These are phyloP conservation scores for Rosalia funebris DNA, from an alignment of 2,888 invertebrate species.

Conservation along the genomic window DNA sequence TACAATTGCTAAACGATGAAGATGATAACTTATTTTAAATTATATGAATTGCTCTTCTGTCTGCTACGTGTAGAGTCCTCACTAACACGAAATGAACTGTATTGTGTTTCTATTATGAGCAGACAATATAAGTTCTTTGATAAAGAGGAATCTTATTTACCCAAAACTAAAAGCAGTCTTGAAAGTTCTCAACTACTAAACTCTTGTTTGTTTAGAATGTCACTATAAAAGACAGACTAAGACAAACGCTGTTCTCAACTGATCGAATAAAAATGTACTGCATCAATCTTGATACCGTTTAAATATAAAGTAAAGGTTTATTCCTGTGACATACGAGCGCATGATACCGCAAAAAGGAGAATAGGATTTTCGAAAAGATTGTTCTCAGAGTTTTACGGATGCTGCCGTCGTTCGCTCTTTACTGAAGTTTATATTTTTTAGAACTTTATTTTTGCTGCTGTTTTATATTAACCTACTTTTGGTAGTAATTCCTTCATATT, in stretches of 20 bases:
- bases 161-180: constrained; percentile 16
- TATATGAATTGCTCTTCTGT: no score
- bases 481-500: neutral
- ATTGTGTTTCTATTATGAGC: neutral
- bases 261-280: constrained; percentile 38
- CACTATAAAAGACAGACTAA: constrained; percentile 28
- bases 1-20: no score
- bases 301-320: constrained; percentile 34
- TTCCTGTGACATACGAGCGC: constrained; percentile 34
- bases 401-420: constrained; percentile 14
- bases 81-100: neutral
- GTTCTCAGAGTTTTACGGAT: constrained; percentile 25
- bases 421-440: constrained; percentile 17
- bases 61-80: no score
- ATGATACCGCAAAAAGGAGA: constrained; percentile 33
- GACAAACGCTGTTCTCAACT: constrained; percentile 31
- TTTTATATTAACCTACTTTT: neutral
- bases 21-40: no score
- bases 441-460: neutral
- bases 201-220: constrained; percentile 35
- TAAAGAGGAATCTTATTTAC: constrained; percentile 27
- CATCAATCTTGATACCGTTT: constrained; percentile 40
- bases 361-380: constrained; percentile 32
- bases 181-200: constrained; percentile 25
- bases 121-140: neutral